phyloP scores from a whole-genome alignment of 2,888 invertebrate genomes.

The Drosophila differens region DNA sequence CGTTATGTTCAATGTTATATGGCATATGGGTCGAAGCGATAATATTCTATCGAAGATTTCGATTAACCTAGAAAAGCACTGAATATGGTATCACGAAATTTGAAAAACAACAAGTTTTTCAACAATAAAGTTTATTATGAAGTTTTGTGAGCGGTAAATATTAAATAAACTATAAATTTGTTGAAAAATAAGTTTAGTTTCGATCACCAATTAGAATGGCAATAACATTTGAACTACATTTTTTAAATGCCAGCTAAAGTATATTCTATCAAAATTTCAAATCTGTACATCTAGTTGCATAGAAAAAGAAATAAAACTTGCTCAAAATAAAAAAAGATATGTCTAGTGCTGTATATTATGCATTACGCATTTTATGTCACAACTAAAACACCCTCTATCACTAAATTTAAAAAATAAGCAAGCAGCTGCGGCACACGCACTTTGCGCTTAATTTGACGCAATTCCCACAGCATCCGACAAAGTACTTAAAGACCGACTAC shows the following conservation, averaged over 20 bases:
- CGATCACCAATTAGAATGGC: background rate
- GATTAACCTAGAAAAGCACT: background rate
- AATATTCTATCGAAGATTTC: background rate
- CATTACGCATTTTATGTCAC: background rate
- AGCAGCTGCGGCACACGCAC: conserved; percentile 56
- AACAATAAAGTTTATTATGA: background rate
- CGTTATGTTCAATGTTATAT: background rate
- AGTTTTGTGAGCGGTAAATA: background rate
- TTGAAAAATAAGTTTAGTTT: background rate
- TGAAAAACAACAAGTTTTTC: background rate
- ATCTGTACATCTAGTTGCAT: background rate
- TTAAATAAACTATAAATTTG: background rate
- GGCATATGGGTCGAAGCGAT: background rate
- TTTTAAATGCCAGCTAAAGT: background rate
- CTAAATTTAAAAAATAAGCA: background rate
- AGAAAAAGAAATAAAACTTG: background rate
- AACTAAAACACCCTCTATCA: background rate
- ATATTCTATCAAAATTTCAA: background rate
- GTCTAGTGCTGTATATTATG: background rate
- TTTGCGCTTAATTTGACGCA: conserved; percentile 73
- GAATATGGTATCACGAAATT: background rate
- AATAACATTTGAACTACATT: background rate
- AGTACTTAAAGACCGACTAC: conserved; percentile 8
- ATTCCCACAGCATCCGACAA: conserved; percentile 53
- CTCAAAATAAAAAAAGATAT: background rate